Evolutionary conservation across 1,140 invertebrate species (phyloP).

Genomic region (Trichomalopsis sarcophagae): DNA sequence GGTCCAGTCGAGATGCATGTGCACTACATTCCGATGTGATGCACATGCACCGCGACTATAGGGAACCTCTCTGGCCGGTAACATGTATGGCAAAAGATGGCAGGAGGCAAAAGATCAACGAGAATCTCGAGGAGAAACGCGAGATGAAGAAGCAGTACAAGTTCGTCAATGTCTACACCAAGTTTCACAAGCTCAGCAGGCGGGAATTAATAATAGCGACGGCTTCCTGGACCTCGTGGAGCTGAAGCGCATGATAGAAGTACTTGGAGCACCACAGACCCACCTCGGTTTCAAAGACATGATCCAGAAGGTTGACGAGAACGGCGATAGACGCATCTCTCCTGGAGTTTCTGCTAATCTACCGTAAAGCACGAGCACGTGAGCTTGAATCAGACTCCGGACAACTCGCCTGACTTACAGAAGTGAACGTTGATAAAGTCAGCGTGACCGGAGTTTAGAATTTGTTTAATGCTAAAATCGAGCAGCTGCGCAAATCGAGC

Average conservation of each 20-base stretch:
- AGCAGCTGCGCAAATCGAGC: conserved; percentile 84
- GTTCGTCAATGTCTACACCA: conserved; percentile 92
- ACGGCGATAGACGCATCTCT: conserved; percentile 90
- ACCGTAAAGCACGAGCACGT: conserved; percentile 89
- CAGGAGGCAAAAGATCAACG: conserved; percentile 90
- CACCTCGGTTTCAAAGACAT: conserved; percentile 94
- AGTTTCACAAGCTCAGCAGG: conserved; percentile 93
- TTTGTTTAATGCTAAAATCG: conserved; percentile 95
- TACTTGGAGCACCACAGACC: conserved; percentile 94
- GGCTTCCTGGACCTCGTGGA: conserved; percentile 92
- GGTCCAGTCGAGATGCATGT: too few relatives aligned
- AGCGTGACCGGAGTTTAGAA: conserved; percentile 92
- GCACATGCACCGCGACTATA: too few relatives aligned
- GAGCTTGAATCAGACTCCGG: conserved; percentile 89
- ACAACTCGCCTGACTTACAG: conserved; percentile 87
- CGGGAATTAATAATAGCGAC: conserved; percentile 94
- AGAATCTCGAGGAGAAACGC: conserved; percentile 88
- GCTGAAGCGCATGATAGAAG: conserved; percentile 97
- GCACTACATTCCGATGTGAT: too few relatives aligned
- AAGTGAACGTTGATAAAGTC: conserved; percentile 91
- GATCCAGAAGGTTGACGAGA: conserved; percentile 96
- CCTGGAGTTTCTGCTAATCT: conserved; percentile 91
- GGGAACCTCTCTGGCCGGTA: too few relatives aligned
- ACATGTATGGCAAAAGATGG: conserved; percentile 59
- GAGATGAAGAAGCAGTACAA: conserved; percentile 85